Base-by-base conservation (phyloP, 35 echinoderm and acorn worm genomes). In the Ptychodera flava region DNA sequence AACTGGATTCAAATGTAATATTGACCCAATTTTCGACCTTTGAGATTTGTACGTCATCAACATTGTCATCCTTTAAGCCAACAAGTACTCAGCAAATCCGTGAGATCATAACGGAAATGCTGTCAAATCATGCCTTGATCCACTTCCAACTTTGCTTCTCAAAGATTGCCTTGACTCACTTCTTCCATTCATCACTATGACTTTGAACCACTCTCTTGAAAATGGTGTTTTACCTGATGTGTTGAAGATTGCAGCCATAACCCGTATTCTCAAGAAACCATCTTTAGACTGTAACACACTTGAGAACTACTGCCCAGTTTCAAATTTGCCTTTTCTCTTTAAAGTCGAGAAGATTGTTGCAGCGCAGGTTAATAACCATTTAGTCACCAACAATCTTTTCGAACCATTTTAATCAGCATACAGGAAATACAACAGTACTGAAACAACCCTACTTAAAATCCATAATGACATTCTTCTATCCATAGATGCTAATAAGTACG, bases 381-480 rank as follows among this genome's bases (percentile, higher is more conserved):
- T 80, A 6, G n/a, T 80, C 12, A 29, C 78, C 28, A 80, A 80
- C 31, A 80, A 80, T 32, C 78, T 80, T 28, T 29, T 29, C 78
- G 31, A 32, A 29, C 28, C 28, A 32, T 12, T 28, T 12, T 29
- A 28, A 29, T 28, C 28, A 2, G 28, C 78, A 80, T 28, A 80
- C 12, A 80, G 31, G 10, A 32, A 80, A 12, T 32, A 28, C 78
- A 2, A 80, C 31, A 28, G 78, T 29, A 32, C 28, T 15, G 12
- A 80, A 12, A 32, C 78, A 33, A 33, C 80, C 28, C 34, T 88
- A 35, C 29, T 80, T 80, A n/a, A 88, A 88, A 36, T 32, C 32
- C 0, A 88, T 80, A 36, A 37, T 88, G 0, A 16, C 86, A 88
- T 79, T 88, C 34, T 15, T 88, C 31, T 37, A 81, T 31, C 35